Evolutionary conservation across 1,140 invertebrate genomes (phyloP), one percentile per base, ranked within the genome.

Genomic region (Drosophila kohkoa): DNA sequence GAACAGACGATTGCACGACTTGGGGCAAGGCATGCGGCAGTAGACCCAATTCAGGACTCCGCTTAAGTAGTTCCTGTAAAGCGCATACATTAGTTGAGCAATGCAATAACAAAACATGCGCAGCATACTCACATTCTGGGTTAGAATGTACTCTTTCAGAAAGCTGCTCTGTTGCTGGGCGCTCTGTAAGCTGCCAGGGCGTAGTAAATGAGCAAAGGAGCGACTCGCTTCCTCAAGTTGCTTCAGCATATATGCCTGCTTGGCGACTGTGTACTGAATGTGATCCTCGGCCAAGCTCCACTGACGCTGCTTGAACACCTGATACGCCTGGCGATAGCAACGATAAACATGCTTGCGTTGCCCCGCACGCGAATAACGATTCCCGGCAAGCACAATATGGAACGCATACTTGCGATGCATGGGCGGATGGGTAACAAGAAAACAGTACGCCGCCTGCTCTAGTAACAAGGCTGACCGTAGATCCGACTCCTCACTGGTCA

Each of bases 401-500:
- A 99, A 99, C n/a, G 98, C 97, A 93, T 98, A 99, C 93, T 99
- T 99, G 51, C 98, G 94, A 69, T 96, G 95, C 95, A 98, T 97
- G 4, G 92, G 87, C 1, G 95, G 94, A 46, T 95, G 95, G 2
- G 94, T 93, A 3, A 94, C 95, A 25, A 99, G 93, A 91, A 98
- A 99, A 91, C 98, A 99, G 90, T 98, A 97, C 0, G 98, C 96
- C 0, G 98, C 98, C 93, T 99, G 98, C 93, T 99, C 99, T 11
- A 99, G 93, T 54, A 99, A 93, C 67, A 99, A 93, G 6, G 98
- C 98, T 78, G 97, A 98, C 32, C 97, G 94, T 51, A 98, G 92
- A 93, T 99, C 97, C 13, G 97, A 97, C 92, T 98, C 98, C 93
- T 99, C 98, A 77, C 96, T 97, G 1, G 98, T 99, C 96, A 99